A percentile compares a stretch with the other conserved stretches of the same genome.
Evolutionary conservation across 2,113 vertebrate species (phyloP).

Genomic region (Parus major): DNA sequence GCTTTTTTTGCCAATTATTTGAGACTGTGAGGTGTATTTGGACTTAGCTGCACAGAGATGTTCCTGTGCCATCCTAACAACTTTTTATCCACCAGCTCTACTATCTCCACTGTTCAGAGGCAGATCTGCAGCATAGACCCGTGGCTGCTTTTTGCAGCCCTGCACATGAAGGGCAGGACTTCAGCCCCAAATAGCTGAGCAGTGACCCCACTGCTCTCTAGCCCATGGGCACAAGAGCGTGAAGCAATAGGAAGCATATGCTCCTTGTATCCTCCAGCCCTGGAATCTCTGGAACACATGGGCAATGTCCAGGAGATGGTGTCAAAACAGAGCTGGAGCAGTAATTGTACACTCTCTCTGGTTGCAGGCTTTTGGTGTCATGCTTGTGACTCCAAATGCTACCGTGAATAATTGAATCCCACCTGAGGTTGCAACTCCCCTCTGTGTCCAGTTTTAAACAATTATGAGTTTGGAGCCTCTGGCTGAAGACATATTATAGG

Average conservation of each 20-base stretch:
- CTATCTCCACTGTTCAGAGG: neutral
- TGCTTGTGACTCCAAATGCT: neutral
- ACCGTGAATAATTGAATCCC: neutral
- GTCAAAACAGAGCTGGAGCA: neutral
- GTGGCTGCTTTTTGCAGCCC: neutral
- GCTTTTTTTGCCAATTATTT: neutral
- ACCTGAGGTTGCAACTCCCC: neutral
- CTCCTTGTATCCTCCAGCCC: neutral
- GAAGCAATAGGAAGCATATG: neutral
- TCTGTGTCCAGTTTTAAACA: neutral
- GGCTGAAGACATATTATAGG: neutral
- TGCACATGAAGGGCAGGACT: neutral
- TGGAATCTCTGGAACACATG: neutral
- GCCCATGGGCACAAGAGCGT: neutral
- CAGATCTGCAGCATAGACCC: neutral
- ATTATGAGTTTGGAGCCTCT: neutral
- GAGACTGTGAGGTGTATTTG: neutral
- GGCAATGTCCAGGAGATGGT: neutral
- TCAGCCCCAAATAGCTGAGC: neutral
- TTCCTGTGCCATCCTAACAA: neutral
- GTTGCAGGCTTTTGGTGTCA: neutral
- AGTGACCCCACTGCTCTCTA: neutral
- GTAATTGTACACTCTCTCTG: neutral
- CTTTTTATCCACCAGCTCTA: neutral
- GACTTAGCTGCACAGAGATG: neutral